Base-by-base conservation (phyloP, 2,888 invertebrate genomes). In the Drosophila mimetica region DNA sequence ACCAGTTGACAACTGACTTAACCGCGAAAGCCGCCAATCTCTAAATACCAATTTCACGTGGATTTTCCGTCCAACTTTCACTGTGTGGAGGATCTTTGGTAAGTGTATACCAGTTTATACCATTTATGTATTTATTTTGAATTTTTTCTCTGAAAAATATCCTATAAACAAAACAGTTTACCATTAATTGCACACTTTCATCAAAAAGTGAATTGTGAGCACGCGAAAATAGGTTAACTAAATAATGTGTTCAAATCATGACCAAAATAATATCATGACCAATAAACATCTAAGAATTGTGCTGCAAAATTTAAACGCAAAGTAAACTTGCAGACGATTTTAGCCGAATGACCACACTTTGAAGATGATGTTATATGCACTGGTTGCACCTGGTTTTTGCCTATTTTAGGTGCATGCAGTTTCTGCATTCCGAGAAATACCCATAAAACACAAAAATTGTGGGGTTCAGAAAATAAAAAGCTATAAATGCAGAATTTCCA, bases 401-500 rank as follows among this genome's bases (percentile, higher is more conserved):
- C 52, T 52, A 8, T 30, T 22, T 14, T 16, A 39, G 14, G 16
- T 5, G 39, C 30, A 52, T 32, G 32, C 16, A 39, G 14, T 13
- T 11, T 20, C 14, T 22, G 32, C 32, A 44, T 42, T 18, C 32
- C 22, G 22, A 22, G 30, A 46, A 54, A 25, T 18, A 13, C 14
- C 13, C 14, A 18, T 48, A 20, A 25, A 47, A 16, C 34, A 54
- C 59, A 44, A 54, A 36, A 11, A 36, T 44, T 42, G 14, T 32
- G 14, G 14, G 5, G 11, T 9, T 3, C 30, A 20, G 18, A 44
- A 36, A 28, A 14, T 36, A 22, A 32, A 54, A 28, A 3, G 34
- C 41, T n/a, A 4, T 53, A 54, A 53, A 32, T 32, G 11, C 32
- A 22, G 52, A 20, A 52, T 22, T 41, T 54, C 13, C 11, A 7